Percentiles rank a stretch among this genome's conserved stretches.
Conservation (phyloP, 2,888 invertebrate species). For the Euzetes globulus region DNA sequence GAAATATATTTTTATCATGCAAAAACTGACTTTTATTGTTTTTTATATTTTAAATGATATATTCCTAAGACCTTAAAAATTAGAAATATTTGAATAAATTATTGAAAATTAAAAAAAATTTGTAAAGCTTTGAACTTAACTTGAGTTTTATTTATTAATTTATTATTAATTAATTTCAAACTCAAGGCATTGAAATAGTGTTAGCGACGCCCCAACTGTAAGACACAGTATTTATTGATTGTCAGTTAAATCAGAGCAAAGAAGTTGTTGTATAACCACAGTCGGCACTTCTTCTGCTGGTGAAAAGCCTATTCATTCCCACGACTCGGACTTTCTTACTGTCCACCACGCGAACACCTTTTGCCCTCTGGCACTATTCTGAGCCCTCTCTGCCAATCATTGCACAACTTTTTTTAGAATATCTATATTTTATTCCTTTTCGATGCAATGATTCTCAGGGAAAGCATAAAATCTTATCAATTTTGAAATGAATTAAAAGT, state of each 20-base stretch:
- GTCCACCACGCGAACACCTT: conserved; percentile 29
- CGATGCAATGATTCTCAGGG: too few relatives aligned
- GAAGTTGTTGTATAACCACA: background rate
- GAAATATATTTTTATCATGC: too few relatives aligned
- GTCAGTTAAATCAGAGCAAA: background rate
- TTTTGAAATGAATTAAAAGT: too few relatives aligned
- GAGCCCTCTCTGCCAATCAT: background rate
- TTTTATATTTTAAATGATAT: too few relatives aligned
- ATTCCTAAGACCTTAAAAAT: too few relatives aligned
- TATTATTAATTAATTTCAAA: background rate
- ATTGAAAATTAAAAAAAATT: background rate
- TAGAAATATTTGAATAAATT: too few relatives aligned
- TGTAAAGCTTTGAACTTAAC: background rate
- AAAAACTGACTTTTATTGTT: too few relatives aligned
- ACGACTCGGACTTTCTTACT: background rate
- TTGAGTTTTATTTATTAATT: too few relatives aligned
- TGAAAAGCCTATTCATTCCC: background rate
- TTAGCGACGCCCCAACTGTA: too few relatives aligned
- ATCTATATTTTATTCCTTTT: background rate
- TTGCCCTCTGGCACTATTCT: background rate
- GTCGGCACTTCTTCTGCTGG: background rate
- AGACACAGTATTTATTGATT: too few relatives aligned
- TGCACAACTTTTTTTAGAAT: background rate
- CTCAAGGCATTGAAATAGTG: background rate
- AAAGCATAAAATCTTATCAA: too few relatives aligned